Evolutionary conservation across 1,140 invertebrate species (phyloP).

Genomic region (Panulirus ornatus): DNA sequence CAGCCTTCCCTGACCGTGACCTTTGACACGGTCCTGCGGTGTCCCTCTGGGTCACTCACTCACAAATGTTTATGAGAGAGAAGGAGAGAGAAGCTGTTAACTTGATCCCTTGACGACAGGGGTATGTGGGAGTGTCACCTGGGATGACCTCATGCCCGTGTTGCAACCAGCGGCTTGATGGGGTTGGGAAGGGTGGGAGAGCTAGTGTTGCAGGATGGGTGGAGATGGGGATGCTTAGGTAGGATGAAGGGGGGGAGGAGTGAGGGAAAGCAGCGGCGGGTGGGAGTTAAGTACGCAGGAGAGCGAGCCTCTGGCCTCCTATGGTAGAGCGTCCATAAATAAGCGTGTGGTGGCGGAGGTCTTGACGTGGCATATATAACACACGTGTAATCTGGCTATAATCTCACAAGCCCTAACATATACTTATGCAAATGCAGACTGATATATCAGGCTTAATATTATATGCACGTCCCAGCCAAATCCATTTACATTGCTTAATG

Average conservation of each 20-base stretch:
- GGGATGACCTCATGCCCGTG: too few species aligned
- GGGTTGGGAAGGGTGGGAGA: neutral
- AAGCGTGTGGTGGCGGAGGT: constrained; percentile 56
- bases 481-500: constrained; percentile 72
- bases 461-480: constrained; percentile 69
- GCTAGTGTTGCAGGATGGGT: neutral
- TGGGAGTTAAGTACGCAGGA: neutral
- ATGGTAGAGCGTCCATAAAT: constrained; percentile 40
- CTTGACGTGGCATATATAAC: constrained; percentile 63
- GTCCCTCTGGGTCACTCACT: too few species aligned
- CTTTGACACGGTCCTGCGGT: too few species aligned
- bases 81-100: too few species aligned
- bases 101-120: too few species aligned
- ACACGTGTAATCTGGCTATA: constrained; percentile 60
- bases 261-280: neutral
- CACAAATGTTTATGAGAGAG: too few species aligned
- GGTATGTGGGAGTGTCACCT: too few species aligned
- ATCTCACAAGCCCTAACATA: constrained; percentile 66
- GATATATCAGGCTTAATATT: constrained; percentile 69
- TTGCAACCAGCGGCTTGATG: too few species aligned
- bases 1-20: neutral
- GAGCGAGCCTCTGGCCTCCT: neutral
- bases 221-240: neutral
- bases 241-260: neutral
- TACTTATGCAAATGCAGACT: constrained; percentile 70